Percentiles rank a stretch among this genome's conserved stretches.
Conservation (phyloP, 2,888 invertebrate genomes). For the Parthenolecanium corni region DNA sequence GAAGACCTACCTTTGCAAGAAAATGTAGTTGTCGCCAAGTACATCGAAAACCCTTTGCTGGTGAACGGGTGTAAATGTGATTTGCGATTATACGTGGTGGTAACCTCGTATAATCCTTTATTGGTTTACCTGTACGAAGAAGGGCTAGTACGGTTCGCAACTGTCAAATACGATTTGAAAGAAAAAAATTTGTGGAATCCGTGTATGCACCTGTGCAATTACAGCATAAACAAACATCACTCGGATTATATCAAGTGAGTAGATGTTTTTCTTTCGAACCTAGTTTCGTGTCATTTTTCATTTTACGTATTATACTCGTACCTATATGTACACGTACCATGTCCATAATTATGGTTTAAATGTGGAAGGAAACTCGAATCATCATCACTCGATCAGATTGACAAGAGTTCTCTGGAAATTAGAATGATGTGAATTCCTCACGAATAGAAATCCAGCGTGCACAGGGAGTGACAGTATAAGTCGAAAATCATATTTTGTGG, state of each 20-base stretch:
- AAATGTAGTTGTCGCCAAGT: slow-evolving; percentile 79
- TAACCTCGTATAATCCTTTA: slow-evolving; percentile 89
- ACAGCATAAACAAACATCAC: slow-evolving; percentile 95
- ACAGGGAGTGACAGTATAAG: no score
- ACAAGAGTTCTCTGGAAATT: no score
- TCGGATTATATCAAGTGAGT: slow-evolving; percentile 87
- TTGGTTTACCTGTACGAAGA: slow-evolving; percentile 92
- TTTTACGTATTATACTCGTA: no score
- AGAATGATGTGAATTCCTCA: no score
- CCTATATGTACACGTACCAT: no score
- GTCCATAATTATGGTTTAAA: no score
- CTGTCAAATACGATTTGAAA: slow-evolving; percentile 83
- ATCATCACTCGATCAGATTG: no score
- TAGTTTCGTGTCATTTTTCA: no score
- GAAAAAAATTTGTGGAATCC: slow-evolving; percentile 90
- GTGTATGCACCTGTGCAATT: slow-evolving; percentile 96
- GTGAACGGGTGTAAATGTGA: slow-evolving; percentile 95
- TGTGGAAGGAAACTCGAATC: no score
- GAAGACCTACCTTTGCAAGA: slow-evolving; percentile 85
- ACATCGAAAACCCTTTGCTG: slow-evolving; percentile 71
- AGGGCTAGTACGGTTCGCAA: slow-evolving; percentile 87
- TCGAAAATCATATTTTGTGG: no score
- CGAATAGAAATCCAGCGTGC: no score
- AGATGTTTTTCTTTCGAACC: no score
- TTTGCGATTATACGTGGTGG: slow-evolving; percentile 83